Conservation (phyloP, 2,797 vertebrate genomes). For the Gymnocypris eckloni region DNA sequence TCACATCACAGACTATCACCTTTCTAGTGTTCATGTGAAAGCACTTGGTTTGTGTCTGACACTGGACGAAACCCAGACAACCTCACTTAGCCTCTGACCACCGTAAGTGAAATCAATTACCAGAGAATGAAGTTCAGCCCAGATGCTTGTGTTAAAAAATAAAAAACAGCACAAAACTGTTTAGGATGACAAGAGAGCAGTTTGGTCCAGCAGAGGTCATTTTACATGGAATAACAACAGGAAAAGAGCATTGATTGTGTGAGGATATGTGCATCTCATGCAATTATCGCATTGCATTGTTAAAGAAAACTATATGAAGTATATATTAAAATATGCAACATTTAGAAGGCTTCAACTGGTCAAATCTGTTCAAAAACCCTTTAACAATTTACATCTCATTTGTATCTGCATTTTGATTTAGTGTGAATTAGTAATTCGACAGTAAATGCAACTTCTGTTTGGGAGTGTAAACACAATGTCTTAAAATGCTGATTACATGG, state of each 20-base stretch:
- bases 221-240: constrained; percentile 2
- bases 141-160: constrained; percentile 58
- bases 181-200: not conserved
- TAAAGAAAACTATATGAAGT: not conserved
- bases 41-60: constrained; percentile 62
- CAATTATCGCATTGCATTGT: not conserved
- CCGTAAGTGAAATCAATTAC: constrained; percentile 66
- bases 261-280: not conserved
- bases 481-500: too few species aligned
- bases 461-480: too few species aligned
- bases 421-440: too few species aligned
- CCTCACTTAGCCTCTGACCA: constrained; percentile 60
- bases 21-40: constrained; percentile 47
- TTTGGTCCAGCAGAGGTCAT: not conserved
- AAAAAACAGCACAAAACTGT: not conserved
- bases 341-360: not conserved
- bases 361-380: not conserved
- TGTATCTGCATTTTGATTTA: too few species aligned
- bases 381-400: not conserved
- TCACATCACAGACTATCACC: constrained; percentile 50
- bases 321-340: not conserved
- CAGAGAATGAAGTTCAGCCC: constrained; percentile 60
- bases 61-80: constrained; percentile 59
- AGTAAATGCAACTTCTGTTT: too few species aligned
- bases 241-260: not conserved